Evolutionary conservation across 2,888 invertebrate genomes (phyloP).

Genomic region (Folsomia candida): DNA sequence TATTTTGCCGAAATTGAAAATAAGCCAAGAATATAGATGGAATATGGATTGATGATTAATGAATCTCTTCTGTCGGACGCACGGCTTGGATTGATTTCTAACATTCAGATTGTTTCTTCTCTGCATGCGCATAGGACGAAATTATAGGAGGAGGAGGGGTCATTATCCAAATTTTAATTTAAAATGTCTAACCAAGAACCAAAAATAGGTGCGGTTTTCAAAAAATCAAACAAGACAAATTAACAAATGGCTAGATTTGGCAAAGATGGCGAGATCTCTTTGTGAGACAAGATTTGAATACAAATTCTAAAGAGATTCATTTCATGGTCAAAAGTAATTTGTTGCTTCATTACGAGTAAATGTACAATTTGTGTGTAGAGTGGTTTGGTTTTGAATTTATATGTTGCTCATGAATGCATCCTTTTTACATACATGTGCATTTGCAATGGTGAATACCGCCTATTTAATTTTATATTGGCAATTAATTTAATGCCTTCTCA

Average conservation of each 20-base stretch:
- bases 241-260: conserved; percentile 14
- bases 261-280: conserved; percentile 8
- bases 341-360: conserved; percentile 7
- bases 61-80: too few relatives aligned
- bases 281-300: conserved; percentile 9
- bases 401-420: background rate
- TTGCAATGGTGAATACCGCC: background rate
- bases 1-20: too few relatives aligned
- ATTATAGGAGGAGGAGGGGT: conserved; percentile 6
- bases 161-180: conserved; percentile 7
- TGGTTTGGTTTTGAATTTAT: background rate
- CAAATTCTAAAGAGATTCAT: conserved; percentile 1
- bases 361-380: conserved; percentile 2
- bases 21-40: too few relatives aligned
- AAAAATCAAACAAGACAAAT: conserved; percentile 14
- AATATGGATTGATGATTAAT: too few relatives aligned
- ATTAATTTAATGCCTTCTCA: conserved; percentile 13
- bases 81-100: too few relatives aligned
- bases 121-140: background rate
- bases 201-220: conserved; percentile 8
- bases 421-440: background rate
- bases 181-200: background rate
- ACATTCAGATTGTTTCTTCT: too few relatives aligned
- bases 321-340: conserved; percentile 11
- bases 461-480: conserved; percentile 12